Evolutionary conservation across 2,113 vertebrate genomes (phyloP).

Genomic region (Rhodinocichla rosea): DNA sequence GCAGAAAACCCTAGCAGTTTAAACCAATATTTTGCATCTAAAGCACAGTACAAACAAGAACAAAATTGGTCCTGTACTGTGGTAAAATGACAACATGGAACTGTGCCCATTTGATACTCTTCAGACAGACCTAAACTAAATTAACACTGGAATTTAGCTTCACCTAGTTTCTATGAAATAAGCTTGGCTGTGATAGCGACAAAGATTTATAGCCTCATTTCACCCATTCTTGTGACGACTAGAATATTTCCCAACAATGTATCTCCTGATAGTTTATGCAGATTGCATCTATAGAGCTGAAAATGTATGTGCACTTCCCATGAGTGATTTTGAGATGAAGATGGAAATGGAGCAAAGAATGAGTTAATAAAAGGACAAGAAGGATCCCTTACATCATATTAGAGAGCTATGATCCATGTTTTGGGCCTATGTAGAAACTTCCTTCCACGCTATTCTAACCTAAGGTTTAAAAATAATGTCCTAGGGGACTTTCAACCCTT

Average conservation of each 20-base stretch:
- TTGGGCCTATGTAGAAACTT: not conserved
- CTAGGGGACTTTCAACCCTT: not conserved
- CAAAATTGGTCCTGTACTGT: not conserved
- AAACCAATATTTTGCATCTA: not conserved
- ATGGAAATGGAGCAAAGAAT: not conserved
- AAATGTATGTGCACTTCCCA: not conserved
- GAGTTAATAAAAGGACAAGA: not conserved
- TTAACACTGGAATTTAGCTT: not conserved
- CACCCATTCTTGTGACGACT: not conserved
- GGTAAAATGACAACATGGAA: not conserved
- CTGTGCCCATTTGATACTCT: not conserved
- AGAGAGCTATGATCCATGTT: not conserved
- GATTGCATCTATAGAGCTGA: not conserved
- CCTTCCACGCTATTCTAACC: not conserved
- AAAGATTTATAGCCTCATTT: not conserved
- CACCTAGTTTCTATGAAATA: not conserved
- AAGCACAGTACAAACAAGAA: not conserved
- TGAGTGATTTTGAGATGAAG: not conserved
- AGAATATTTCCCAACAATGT: not conserved
- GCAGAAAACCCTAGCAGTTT: not conserved
- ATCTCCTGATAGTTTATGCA: not conserved
- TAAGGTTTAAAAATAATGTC: not conserved
- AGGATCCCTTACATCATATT: not conserved
- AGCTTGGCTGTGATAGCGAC: not conserved
- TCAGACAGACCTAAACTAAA: not conserved